Evolutionary conservation across 2,888 invertebrate genomes (phyloP).

Genomic region (Pterostichus niger): DNA sequence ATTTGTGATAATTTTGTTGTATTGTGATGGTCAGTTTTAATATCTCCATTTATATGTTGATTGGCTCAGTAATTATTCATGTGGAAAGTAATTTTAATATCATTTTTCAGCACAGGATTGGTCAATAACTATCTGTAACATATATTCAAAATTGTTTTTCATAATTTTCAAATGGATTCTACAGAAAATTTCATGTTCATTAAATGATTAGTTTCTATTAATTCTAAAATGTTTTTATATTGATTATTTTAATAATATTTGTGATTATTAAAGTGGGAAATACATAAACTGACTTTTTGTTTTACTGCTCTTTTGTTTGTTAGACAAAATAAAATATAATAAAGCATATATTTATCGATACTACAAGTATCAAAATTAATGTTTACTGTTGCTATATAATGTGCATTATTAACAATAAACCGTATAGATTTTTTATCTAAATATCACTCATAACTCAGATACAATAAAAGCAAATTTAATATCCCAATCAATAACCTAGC

Average conservation of each 20-base stretch:
- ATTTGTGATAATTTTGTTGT: conserved; percentile 44
- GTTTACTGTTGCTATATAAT: conserved; percentile 44
- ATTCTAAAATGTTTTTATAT: background rate
- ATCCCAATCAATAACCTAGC: background rate
- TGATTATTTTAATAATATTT: background rate
- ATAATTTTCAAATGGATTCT: background rate
- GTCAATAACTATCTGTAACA: background rate
- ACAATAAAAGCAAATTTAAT: conserved; percentile 10
- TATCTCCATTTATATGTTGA: conserved; percentile 43
- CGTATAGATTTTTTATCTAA: conserved; percentile 38
- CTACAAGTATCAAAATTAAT: conserved; percentile 41
- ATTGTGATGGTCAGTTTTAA: conserved; percentile 30
- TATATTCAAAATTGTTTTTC: conserved; percentile 25
- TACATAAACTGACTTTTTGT: background rate
- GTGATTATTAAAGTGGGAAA: background rate
- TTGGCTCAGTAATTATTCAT: conserved; percentile 31
- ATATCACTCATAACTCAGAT: conserved; percentile 28
- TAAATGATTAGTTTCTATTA: conserved; percentile 1
- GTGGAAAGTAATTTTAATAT: conserved; percentile 39
- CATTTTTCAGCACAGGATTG: background rate
- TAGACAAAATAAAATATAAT: background rate
- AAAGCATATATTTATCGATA: conserved; percentile 34
- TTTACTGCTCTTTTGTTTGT: background rate
- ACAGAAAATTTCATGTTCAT: background rate
- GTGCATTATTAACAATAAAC: conserved; percentile 43